Conservation (phyloP, 92 coral and sea anemone genomes). For the Pocillopora grandis region DNA sequence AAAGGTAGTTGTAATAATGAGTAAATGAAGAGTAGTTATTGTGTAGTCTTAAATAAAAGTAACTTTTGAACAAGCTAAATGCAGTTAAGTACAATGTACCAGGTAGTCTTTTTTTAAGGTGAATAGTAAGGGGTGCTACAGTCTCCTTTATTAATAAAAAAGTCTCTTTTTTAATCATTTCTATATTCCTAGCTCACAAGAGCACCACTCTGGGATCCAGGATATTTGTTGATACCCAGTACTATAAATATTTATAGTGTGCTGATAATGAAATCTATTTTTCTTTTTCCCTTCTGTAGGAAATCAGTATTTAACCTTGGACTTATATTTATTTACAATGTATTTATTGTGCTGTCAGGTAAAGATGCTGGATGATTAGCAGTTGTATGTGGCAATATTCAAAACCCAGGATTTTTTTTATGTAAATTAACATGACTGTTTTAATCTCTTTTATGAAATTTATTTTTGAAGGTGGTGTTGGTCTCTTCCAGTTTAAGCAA, state of each 20-base stretch:
- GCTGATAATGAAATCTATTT: neutral
- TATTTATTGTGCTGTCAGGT: constrained; percentile 86
- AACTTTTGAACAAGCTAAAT: too few relatives aligned
- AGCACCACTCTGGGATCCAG: too few relatives aligned
- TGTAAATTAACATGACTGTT: neutral
- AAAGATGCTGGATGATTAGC: neutral
- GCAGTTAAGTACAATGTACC: too few relatives aligned
- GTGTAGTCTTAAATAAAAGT: too few relatives aligned
- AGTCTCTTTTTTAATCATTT: too few relatives aligned
- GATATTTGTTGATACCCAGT: too few relatives aligned
- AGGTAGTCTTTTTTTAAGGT: too few relatives aligned
- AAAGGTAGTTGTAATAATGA: neutral
- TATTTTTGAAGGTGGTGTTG: constrained; percentile 64
- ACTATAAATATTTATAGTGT: neutral
- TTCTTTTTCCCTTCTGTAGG: constrained; percentile 43
- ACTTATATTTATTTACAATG: constrained; percentile 78
- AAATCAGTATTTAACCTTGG: constrained; percentile 79
- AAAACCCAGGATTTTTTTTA: neutral
- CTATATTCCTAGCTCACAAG: too few relatives aligned
- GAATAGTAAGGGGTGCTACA: too few relatives aligned
- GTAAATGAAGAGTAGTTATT: too few relatives aligned
- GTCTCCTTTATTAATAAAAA: too few relatives aligned
- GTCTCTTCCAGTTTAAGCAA: constrained; percentile 77
- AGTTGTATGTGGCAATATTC: neutral
- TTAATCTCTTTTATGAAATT: neutral